A percentile compares a stretch with the other conserved stretches of the same genome.
Conservation (phyloP, 2,113 vertebrate species). For the Parus major region DNA sequence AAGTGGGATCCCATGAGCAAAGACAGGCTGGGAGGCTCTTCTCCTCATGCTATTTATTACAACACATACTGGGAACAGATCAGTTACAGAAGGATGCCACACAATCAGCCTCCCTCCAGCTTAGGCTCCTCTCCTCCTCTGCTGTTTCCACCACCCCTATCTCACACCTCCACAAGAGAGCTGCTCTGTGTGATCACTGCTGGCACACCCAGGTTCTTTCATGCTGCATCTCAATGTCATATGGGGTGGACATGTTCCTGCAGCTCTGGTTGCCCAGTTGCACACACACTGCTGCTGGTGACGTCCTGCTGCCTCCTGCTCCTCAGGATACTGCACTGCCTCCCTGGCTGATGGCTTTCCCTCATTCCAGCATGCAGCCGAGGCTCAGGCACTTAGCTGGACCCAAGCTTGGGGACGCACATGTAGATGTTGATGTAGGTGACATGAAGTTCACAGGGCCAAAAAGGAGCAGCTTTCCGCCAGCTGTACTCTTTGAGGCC, state of each 20-base stretch:
- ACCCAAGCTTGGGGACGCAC: background rate
- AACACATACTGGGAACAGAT: background rate
- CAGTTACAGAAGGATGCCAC: background rate
- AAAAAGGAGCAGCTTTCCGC: background rate
- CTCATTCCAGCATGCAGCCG: background rate
- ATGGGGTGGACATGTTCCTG: background rate
- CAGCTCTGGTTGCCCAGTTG: background rate
- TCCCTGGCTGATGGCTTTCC: background rate
- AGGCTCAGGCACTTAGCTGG: rapidly evolving
- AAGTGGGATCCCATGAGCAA: background rate
- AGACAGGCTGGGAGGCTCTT: background rate
- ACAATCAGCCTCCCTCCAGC: background rate
- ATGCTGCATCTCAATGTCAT: background rate
- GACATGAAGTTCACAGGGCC: rapidly evolving
- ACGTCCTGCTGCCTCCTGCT: background rate
- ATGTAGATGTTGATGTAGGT: background rate
- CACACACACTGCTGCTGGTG: background rate
- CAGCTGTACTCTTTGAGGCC: background rate
- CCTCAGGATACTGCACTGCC: background rate
- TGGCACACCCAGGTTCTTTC: background rate
- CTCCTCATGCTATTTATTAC: background rate
- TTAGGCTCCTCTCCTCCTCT: background rate
- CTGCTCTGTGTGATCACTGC: rapidly evolving
- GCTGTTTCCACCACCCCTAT: background rate
- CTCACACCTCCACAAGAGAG: background rate